Percentiles rank a stretch among this genome's conserved stretches.
These are phyloP conservation scores for Limnephilus rhombicus DNA, from an alignment of 2,888 invertebrate species.

Conservation along the genomic window DNA sequence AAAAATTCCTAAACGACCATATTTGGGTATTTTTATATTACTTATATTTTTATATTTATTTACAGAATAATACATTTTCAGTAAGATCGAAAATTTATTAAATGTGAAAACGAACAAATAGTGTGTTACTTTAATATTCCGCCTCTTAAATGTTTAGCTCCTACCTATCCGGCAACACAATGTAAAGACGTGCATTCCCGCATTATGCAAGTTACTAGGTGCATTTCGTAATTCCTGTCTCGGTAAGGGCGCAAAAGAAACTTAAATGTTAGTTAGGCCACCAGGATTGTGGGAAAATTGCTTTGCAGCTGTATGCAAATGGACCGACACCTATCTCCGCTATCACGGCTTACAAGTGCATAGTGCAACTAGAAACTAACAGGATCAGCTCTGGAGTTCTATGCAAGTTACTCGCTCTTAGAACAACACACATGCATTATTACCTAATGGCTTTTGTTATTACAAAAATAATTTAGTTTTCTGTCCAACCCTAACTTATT, in stretches of 20 bases:
- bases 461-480: background rate
- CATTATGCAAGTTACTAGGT: background rate
- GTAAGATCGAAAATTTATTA: background rate
- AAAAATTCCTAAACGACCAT: background rate
- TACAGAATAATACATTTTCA: too few species aligned
- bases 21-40: too few species aligned
- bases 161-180: background rate
- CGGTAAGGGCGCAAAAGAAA: slow-evolving; percentile 33
- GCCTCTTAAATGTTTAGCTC: background rate
- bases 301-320: slow-evolving; percentile 54
- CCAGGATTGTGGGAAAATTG: slow-evolving; percentile 25
- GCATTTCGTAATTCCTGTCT: slow-evolving; percentile 32
- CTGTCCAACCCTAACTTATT: too few species aligned
- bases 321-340: slow-evolving; percentile 34
- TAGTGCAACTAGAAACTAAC: slow-evolving; percentile 17
- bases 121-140: background rate
- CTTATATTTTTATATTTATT: too few species aligned
- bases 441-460: background rate
- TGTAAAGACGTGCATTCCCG: background rate
- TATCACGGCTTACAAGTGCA: slow-evolving; percentile 23
- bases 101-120: background rate
- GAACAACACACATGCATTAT: background rate
- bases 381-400: background rate
- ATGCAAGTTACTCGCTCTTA: background rate
- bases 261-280: slow-evolving; percentile 40